These are phyloP conservation scores for Glaucomys volans DNA, from an alignment of 2,113 vertebrate genomes.

Conservation along the genomic window DNA sequence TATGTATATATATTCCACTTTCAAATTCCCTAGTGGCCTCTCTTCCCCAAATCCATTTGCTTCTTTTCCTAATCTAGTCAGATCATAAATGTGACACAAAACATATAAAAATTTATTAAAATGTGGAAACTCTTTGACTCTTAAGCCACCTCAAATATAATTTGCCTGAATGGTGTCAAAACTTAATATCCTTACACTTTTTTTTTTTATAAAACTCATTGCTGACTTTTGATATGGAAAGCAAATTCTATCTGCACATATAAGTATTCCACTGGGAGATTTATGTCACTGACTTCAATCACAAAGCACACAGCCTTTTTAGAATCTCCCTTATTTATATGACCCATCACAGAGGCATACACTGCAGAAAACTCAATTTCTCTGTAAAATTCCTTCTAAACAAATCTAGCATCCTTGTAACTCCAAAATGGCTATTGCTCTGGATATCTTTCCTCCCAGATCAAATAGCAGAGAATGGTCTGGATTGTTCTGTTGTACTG, in stretches of 20 bases:
- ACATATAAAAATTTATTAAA: slow-evolving; percentile 83
- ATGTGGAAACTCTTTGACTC: slow-evolving; percentile 79
- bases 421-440: slow-evolving; percentile 69
- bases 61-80: slow-evolving; percentile 77
- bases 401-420: slow-evolving; percentile 71
- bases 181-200: slow-evolving; percentile 73
- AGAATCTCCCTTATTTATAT: slow-evolving; percentile 64
- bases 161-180: slow-evolving; percentile 76
- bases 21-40: slow-evolving; percentile 71
- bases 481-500: slow-evolving; percentile 45
- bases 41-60: slow-evolving; percentile 75
- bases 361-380: slow-evolving; percentile 68
- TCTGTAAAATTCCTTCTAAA: slow-evolving; percentile 72
- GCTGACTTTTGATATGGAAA: slow-evolving; percentile 79
- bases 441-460: slow-evolving; percentile 66
- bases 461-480: slow-evolving; percentile 58
- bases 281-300: slow-evolving; percentile 73
- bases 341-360: slow-evolving; percentile 58
- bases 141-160: slow-evolving; percentile 81
- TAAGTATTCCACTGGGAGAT: slow-evolving; percentile 77
- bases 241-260: slow-evolving; percentile 78
- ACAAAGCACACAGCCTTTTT: slow-evolving; percentile 70
- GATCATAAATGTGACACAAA: slow-evolving; percentile 74
- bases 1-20: slow-evolving; percentile 45
- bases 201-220: slow-evolving; percentile 75